Conservation (phyloP, 2,888 invertebrate genomes). For the Cosmopolites sordidus region DNA sequence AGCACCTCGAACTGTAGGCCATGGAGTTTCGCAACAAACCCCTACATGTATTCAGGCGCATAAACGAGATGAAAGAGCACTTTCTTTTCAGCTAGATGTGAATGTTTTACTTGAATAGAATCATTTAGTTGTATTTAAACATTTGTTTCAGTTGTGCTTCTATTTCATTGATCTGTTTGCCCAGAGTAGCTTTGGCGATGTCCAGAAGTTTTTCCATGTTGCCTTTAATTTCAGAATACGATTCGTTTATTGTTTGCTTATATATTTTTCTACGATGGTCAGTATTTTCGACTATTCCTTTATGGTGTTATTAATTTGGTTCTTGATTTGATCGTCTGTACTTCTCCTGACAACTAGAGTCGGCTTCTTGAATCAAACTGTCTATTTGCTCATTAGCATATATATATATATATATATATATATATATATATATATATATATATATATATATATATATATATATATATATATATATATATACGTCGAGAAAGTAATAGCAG, state of each 20-base stretch:
- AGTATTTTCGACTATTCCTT: conserved; percentile 2
- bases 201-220: conserved; percentile 2
- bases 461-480: no score
- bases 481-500: no score
- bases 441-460: no score
- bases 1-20: no score
- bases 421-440: no score
- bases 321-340: conserved; percentile 4
- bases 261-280: conserved; percentile 1
- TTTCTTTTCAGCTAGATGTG: no score
- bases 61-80: no score
- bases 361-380: background rate
- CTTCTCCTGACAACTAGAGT: background rate
- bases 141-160: conserved; percentile 5
- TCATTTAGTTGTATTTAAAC: conserved; percentile 3
- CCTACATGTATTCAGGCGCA: no score
- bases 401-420: no score
- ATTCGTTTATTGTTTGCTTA: background rate
- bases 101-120: no score
- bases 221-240: background rate
- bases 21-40: no score
- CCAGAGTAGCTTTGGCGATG: background rate
- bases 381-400: conserved; percentile 1
- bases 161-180: conserved; percentile 7
- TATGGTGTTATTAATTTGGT: background rate